Percentiles rank a stretch among this genome's conserved stretches.
Evolutionary conservation across 37 sponge, comb jelly and placozoan species (phyloP).

Genomic region (Hexactinellida sp.): DNA sequence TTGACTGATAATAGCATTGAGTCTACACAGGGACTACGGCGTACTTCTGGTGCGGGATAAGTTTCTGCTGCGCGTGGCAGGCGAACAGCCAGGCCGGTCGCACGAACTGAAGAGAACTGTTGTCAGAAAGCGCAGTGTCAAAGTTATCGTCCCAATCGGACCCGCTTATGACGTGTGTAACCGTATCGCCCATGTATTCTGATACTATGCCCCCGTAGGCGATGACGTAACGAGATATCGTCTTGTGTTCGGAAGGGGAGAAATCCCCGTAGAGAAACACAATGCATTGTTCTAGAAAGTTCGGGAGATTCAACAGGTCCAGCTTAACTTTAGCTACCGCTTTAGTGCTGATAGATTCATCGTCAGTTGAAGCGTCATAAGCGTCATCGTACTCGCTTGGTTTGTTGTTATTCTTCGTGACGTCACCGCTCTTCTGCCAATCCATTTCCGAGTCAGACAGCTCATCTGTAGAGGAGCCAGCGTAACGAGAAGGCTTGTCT

Average conservation of each 20-base stretch:
- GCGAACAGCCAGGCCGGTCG: conserved; percentile 61
- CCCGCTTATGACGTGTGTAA: conserved; percentile 46
- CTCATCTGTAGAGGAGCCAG: not conserved
- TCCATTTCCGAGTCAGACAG: not conserved
- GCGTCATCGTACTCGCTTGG: conserved; percentile 9
- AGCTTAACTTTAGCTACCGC: not conserved
- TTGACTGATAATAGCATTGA: not conserved
- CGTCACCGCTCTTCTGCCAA: not conserved
- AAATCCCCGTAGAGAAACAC: conserved; percentile 66
- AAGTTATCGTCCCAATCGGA: conserved; percentile 59
- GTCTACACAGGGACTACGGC: not conserved
- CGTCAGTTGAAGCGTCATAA: conserved; percentile 24
- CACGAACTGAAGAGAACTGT: conserved; percentile 52
- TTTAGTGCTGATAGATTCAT: conserved; percentile 10
- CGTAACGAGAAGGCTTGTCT: not conserved
- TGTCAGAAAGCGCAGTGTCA: conserved; percentile 70
- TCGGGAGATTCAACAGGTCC: conserved; percentile 41
- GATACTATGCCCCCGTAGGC: conserved; percentile 68
- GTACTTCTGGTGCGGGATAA: conserved; percentile 45
- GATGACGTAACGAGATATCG: conserved; percentile 50
- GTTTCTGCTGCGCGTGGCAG: conserved; percentile 53
- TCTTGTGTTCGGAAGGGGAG: conserved; percentile 21
- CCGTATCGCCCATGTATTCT: conserved; percentile 58
- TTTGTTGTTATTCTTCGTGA: not conserved
- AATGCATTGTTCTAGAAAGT: conserved; percentile 39